Evolutionary conservation across 1,140 invertebrate species (phyloP).

Genomic region (Cyclina sinensis): DNA sequence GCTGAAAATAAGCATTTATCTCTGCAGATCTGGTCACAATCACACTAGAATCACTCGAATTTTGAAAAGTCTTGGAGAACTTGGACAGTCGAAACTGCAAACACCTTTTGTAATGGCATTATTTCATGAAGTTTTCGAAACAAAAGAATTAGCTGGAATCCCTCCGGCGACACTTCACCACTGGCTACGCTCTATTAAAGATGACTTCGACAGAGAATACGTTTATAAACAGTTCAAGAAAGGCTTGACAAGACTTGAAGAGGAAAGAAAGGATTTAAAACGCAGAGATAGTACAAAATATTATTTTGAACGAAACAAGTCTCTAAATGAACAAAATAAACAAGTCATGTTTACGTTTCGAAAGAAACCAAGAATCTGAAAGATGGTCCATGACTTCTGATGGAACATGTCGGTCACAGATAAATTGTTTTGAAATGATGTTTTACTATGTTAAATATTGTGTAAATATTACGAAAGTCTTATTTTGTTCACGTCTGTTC

Average conservation of each 20-base stretch:
- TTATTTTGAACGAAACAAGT: neutral
- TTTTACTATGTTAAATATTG: no score
- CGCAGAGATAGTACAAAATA: constrained; percentile 8
- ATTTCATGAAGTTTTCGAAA: constrained; percentile 38
- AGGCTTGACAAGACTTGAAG: neutral
- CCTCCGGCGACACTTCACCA: neutral
- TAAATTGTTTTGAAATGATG: no score
- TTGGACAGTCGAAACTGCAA: neutral
- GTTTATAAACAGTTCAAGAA: constrained; percentile 21
- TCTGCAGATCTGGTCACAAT: neutral
- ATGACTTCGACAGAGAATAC: constrained; percentile 33
- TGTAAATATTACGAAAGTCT: no score
- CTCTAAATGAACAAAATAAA: neutral
- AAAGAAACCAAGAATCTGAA: neutral
- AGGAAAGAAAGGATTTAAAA: neutral
- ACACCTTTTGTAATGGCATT: constrained; percentile 31
- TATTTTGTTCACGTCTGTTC: no score
- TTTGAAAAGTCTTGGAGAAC: constrained; percentile 28
- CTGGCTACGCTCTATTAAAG: constrained; percentile 6
- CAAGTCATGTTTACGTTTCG: neutral
- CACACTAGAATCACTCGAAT: constrained; percentile 30
- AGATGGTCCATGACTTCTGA: no score
- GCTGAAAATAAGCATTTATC: neutral
- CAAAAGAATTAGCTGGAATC: neutral
- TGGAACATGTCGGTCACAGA: no score